A percentile compares a stretch with the other conserved stretches of the same genome.
Conservation (phyloP, 2,113 vertebrate genomes). For the Tupaia tana region DNA sequence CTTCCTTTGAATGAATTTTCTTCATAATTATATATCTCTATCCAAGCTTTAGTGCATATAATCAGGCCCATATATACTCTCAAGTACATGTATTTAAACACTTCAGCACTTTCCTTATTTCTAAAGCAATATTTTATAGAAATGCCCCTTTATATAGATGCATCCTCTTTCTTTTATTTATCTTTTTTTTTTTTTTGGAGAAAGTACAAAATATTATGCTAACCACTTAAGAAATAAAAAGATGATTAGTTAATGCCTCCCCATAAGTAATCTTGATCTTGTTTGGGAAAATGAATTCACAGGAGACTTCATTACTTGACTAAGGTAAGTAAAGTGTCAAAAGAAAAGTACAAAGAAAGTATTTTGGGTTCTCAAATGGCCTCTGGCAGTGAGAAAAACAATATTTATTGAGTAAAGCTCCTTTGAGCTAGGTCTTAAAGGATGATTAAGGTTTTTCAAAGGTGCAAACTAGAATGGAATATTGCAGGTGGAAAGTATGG, state of each 20-base stretch:
- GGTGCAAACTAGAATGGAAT: background rate
- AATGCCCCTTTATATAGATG: background rate
- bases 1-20: background rate
- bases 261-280: background rate
- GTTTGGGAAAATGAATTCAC: background rate
- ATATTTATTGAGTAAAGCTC: background rate
- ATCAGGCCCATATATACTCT: background rate
- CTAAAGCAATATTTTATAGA: background rate
- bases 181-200: background rate
- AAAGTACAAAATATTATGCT: background rate
- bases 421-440: background rate
- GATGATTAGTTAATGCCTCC: background rate
- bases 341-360: background rate
- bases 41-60: background rate
- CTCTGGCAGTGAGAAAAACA: background rate
- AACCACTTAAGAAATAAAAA: constrained; percentile 7
- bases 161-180: background rate
- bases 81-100: background rate
- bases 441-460: background rate
- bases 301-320: background rate
- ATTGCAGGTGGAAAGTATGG: background rate
- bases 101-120: constrained; percentile 7
- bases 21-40: background rate
- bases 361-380: background rate
- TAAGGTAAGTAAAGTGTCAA: background rate